These are phyloP conservation scores for Pachyseris speciosa DNA, from an alignment of 64 coral and sea anemone genomes.

Conservation along the genomic window DNA sequence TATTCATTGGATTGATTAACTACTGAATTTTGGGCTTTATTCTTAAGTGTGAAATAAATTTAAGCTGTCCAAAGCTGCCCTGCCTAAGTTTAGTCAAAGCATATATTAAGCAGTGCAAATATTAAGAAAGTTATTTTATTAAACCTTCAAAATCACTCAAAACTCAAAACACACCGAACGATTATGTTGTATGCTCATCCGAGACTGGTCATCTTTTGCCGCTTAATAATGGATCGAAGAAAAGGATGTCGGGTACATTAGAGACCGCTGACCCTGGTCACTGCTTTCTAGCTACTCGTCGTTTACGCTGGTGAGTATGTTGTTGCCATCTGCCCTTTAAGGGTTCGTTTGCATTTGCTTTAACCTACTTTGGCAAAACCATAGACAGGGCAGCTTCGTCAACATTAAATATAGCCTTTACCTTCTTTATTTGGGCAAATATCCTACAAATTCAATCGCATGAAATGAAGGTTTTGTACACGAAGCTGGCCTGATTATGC, in stretches of 20 bases:
- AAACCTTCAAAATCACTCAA: neutral
- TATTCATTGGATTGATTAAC: too few species aligned
- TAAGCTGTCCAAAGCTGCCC: conserved; percentile 49
- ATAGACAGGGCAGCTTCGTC: conserved; percentile 58
- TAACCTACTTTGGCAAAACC: conserved; percentile 16
- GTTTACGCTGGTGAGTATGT: conserved; percentile 28
- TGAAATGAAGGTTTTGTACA: neutral
- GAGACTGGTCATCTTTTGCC: neutral
- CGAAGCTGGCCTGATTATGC: conserved; percentile 52
- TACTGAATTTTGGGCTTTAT: too few species aligned
- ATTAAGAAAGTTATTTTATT: neutral
- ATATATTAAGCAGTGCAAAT: neutral
- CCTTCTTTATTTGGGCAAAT: neutral
- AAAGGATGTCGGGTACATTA: neutral
- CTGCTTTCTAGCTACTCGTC: conserved; percentile 15
- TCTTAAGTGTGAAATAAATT: neutral
- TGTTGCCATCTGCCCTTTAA: conserved; percentile 33
- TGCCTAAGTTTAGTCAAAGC: conserved; percentile 43
- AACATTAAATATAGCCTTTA: neutral
- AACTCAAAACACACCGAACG: neutral
- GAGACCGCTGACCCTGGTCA: neutral
- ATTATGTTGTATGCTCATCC: neutral
- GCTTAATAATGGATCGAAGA: neutral
- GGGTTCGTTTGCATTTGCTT: neutral
- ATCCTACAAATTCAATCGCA: neutral